Base-by-base conservation (phyloP, 1,140 invertebrate species). In the Helicoverpa zea region DNA sequence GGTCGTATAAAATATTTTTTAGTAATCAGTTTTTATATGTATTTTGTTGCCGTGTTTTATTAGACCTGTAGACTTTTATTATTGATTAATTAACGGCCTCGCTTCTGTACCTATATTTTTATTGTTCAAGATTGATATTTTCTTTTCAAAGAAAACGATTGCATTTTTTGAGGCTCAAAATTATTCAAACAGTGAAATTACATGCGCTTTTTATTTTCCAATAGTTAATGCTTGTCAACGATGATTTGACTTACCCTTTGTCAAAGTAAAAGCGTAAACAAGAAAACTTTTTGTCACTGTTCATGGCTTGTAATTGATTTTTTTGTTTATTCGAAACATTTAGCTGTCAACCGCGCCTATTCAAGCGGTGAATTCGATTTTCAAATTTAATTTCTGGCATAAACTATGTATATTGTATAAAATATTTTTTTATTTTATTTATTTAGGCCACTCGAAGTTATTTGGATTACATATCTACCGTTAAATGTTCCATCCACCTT, bases 231-330 rank as follows among this genome's bases (percentile, higher is more conserved):
- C 47, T 66, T 66, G 49, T 66, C n/a, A 49, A 35, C 30, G 3
- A 49, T 66, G 35, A 49, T 66, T 66, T 16, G 63, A 43, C 63
- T 43, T 23, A 66, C 63, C 43, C 63, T 49, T 66, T 66, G 63
- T 66, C 11, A 66, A 47, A 12, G 63, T 66, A 66, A 66, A 66
- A 66, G 35, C 63, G 63, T 66, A 66, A 66, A 66, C 63, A 66
- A 66, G 63, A 66, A 66, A 47, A n/a, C 63, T 66, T 66, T 66
- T 66, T 66, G 63, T 66, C 16, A 43, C 63, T 43, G 43, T 66
- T 18, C 63, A 49, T 18, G 63, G n/a, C 43, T 66, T 49, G 63
- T 66, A 66, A 66, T 66, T 66, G 63, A 66, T 66, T 66, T 66
- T 35, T 66, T 66, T 66, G 63, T 66, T 3, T 66, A 47, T 18